These are phyloP conservation scores for Capromys pilorides DNA, from an alignment of 2,797 vertebrate genomes.

Conservation along the genomic window DNA sequence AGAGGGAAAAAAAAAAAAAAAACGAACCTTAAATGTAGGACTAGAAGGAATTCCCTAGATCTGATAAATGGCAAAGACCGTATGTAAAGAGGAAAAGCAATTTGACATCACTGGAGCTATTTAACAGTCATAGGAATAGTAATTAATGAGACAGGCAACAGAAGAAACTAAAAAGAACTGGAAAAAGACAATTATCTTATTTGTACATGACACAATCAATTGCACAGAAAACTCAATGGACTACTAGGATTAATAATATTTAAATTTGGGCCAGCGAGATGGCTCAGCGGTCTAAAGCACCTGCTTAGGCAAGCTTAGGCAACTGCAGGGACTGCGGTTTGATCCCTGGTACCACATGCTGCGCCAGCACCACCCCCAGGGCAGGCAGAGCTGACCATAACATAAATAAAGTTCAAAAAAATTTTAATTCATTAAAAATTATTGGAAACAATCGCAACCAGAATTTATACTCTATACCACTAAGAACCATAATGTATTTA, in stretches of 20 bases:
- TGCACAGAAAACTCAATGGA: not conserved
- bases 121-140: not conserved
- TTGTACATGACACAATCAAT: conserved; percentile 26
- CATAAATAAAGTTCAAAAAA: too few relatives aligned
- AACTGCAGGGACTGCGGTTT: too few relatives aligned
- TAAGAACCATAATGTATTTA: conserved; percentile 31
- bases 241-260: conserved; percentile 29
- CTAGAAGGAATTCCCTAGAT: conserved; percentile 35
- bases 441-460: conserved; percentile 33
- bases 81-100: not conserved
- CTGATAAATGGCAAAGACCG: not conserved
- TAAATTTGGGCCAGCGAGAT: not conserved
- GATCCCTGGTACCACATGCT: too few relatives aligned
- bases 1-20: too few relatives aligned
- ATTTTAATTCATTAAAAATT: not conserved
- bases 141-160: not conserved
- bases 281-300: too few relatives aligned
- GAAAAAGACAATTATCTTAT: conserved; percentile 36
- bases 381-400: too few relatives aligned
- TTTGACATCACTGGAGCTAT: not conserved
- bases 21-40: not conserved
- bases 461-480: not conserved
- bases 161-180: conserved; percentile 23
- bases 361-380: too few relatives aligned
- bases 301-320: too few relatives aligned